Percentiles rank a stretch among this genome's conserved stretches.
phyloP scores from a whole-genome alignment of 2,113 vertebrate genomes.

The Ammospiza nelsoni region DNA sequence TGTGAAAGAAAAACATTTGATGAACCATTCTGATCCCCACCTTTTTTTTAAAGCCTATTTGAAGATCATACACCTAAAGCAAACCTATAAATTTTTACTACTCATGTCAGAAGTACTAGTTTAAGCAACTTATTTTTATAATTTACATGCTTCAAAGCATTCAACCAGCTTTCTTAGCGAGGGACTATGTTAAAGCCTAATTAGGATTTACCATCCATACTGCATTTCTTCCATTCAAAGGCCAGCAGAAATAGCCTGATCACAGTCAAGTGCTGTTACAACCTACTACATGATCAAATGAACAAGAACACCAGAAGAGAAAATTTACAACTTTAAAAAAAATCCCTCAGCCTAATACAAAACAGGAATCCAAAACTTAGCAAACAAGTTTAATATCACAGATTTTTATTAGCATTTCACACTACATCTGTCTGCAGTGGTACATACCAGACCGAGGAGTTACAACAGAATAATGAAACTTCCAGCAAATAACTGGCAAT shows the following conservation, averaged over 20 bases:
- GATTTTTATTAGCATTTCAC: neutral
- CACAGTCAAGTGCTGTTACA: neutral
- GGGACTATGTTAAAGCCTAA: neutral
- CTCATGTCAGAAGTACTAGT: neutral
- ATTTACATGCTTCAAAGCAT: neutral
- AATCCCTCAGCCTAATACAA: too few relatives aligned
- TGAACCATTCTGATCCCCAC: neutral
- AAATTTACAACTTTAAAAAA: neutral
- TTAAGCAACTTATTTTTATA: neutral
- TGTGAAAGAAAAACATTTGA: neutral
- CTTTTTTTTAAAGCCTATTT: neutral
- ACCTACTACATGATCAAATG: fast-evolving
- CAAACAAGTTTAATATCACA: neutral
- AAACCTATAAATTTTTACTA: neutral
- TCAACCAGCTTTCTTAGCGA: neutral
- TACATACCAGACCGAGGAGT: fast-evolving
- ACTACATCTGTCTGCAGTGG: neutral
- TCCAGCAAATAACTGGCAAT: neutral
- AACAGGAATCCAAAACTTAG: neutral
- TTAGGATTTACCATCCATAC: neutral
- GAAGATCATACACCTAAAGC: neutral
- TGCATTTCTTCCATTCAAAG: neutral
- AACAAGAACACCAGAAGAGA: neutral
- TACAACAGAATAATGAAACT: neutral
- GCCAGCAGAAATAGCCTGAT: neutral